A percentile compares a stretch with the other conserved stretches of the same genome.
Conservation (phyloP, 2,113 vertebrate species). For the Fulmarus glacialis region DNA sequence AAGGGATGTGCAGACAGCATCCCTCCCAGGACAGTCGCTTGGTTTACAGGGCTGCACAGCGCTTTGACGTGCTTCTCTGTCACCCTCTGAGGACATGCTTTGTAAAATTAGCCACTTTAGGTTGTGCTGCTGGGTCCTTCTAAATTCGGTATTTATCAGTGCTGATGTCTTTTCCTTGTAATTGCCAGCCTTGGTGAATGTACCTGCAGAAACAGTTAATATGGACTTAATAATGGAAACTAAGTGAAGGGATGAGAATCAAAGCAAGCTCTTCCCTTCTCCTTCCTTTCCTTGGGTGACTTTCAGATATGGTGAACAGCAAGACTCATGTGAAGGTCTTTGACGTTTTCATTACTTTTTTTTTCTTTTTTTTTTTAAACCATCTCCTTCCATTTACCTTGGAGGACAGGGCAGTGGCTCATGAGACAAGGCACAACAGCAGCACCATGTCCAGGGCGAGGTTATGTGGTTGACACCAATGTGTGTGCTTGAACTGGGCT, state of each 20-base stretch:
- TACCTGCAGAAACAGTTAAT: background rate
- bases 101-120: background rate
- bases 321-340: background rate
- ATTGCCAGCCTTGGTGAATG: background rate
- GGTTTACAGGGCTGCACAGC: background rate
- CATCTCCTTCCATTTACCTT: background rate
- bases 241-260: background rate
- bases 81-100: background rate
- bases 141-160: background rate
- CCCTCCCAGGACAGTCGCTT: background rate
- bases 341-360: background rate
- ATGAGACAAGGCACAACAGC: background rate
- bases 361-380: background rate
- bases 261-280: background rate
- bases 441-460: background rate
- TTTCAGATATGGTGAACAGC: background rate
- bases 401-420: background rate
- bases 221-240: background rate
- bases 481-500: background rate
- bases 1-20: background rate
- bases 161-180: background rate
- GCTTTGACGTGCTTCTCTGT: background rate
- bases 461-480: fast-evolving
- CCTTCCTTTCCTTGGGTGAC: background rate
- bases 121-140: background rate